Evolutionary conservation across 2,113 vertebrate species (phyloP).

Genomic region (Cephalopholis sonnerati): DNA sequence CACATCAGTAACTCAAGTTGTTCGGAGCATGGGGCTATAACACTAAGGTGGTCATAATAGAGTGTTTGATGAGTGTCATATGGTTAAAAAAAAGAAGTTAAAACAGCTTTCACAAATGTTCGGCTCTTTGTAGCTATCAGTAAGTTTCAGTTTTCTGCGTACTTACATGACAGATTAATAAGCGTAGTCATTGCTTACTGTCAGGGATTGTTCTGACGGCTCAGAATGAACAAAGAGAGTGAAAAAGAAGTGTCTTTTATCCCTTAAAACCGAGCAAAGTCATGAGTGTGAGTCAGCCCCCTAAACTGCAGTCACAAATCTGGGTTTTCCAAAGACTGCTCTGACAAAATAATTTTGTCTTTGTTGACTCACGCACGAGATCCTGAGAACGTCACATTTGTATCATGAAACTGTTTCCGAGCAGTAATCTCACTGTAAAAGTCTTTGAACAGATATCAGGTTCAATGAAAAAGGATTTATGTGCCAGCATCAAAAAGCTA

Average conservation of each 20-base stretch:
- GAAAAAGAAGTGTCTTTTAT: background rate
- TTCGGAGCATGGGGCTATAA: conserved; percentile 15
- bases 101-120: background rate
- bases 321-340: conserved; percentile 31
- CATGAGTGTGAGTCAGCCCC: conserved; percentile 22
- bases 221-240: conserved; percentile 2
- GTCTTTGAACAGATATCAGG: background rate
- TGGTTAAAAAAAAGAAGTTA: background rate
- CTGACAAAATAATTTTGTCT: conserved; percentile 12
- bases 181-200: background rate
- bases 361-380: background rate
- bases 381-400: background rate
- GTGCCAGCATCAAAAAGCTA: background rate
- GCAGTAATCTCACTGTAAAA: background rate
- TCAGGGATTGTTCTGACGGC: conserved; percentile 2
- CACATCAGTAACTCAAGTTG: conserved; percentile 8
- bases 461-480: background rate
- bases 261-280: conserved; percentile 12
- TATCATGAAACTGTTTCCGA: background rate
- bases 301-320: conserved; percentile 4
- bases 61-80: background rate
- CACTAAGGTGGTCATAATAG: background rate
- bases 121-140: background rate
- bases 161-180: background rate
- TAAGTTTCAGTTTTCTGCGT: background rate